Evolutionary conservation across 2,888 invertebrate genomes (phyloP).

Genomic region (Melanophora roralis): DNA sequence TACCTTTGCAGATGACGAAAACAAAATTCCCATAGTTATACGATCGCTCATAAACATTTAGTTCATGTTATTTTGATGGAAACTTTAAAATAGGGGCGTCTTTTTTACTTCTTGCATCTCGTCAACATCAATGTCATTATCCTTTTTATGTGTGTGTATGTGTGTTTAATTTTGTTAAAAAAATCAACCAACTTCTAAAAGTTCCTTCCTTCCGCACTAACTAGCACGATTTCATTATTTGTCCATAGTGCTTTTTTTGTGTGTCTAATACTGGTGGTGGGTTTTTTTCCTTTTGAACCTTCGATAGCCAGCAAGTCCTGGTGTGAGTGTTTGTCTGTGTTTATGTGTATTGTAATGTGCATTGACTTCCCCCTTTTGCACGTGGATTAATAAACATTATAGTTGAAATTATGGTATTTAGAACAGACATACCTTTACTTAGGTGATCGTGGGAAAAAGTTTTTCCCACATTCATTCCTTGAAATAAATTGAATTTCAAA

Average conservation of each 20-base stretch:
- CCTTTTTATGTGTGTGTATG: neutral
- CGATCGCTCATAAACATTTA: slow-evolving; percentile 49
- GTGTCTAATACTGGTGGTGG: slow-evolving; percentile 24
- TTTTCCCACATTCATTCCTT: slow-evolving; percentile 69
- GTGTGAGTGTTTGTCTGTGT: slow-evolving; percentile 41
- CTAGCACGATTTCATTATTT: slow-evolving; percentile 44
- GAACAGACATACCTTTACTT: slow-evolving; percentile 43
- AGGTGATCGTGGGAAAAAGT: slow-evolving; percentile 71
- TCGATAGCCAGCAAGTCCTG: slow-evolving; percentile 32
- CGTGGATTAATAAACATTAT: slow-evolving; percentile 69
- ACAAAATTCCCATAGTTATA: slow-evolving; percentile 58
- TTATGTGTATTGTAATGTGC: slow-evolving; percentile 35
- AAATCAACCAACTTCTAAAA: slow-evolving; percentile 58
- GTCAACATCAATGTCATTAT: slow-evolving; percentile 24
- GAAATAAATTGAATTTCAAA: slow-evolving; percentile 21
- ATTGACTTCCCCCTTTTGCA: slow-evolving; percentile 74
- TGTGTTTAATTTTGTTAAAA: neutral
- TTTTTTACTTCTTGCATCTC: slow-evolving; percentile 29
- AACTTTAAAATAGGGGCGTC: slow-evolving; percentile 52
- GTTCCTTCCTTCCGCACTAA: slow-evolving; percentile 60
- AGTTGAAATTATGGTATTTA: slow-evolving; percentile 51
- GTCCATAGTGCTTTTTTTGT: slow-evolving; percentile 32
- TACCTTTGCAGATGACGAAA: slow-evolving; percentile 46
- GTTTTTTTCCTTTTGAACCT: slow-evolving; percentile 26
- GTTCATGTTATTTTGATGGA: slow-evolving; percentile 19